A percentile compares a stretch with the other conserved stretches of the same genome.
These are phyloP conservation scores for Callopanchax toddi DNA, from an alignment of 2,113 vertebrate species.

Conservation along the genomic window DNA sequence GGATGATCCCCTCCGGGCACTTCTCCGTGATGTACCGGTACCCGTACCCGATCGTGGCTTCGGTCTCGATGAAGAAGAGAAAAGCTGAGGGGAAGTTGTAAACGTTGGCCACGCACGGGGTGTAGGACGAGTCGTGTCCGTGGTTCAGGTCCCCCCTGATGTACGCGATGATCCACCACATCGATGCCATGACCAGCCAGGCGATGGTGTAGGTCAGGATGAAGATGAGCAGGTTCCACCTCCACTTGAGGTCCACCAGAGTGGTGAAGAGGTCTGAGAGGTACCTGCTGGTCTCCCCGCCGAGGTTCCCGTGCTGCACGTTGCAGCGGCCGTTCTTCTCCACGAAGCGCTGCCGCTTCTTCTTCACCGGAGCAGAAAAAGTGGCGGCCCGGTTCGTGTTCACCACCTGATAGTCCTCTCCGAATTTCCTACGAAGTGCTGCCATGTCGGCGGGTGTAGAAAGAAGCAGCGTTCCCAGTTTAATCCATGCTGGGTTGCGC, in stretches of 20 bases:
- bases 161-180: slow-evolving; percentile 92
- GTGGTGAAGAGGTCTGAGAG: slow-evolving; percentile 91
- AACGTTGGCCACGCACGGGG: slow-evolving; percentile 88
- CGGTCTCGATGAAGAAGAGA: slow-evolving; percentile 91
- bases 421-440: slow-evolving; percentile 85
- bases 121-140: slow-evolving; percentile 80
- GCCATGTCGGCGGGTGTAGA: slow-evolving; percentile 75
- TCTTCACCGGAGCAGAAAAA: slow-evolving; percentile 79
- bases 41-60: slow-evolving; percentile 90
- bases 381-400: slow-evolving; percentile 72
- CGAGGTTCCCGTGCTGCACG: slow-evolving; percentile 89
- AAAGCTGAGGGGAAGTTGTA: slow-evolving; percentile 92
- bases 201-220: slow-evolving; percentile 89
- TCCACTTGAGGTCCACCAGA: slow-evolving; percentile 89
- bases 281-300: slow-evolving; percentile 87
- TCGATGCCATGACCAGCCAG: slow-evolving; percentile 90
- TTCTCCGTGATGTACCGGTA: slow-evolving; percentile 90
- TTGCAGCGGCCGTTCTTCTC: slow-evolving; percentile 92
- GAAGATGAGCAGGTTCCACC: slow-evolving; percentile 91
- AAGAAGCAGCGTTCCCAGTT: background rate
- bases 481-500: slow-evolving; percentile 59
- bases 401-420: slow-evolving; percentile 87
- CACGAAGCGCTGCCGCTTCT: slow-evolving; percentile 89
- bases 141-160: slow-evolving; percentile 85
- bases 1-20: slow-evolving; percentile 88